phyloP scores from a whole-genome alignment of 2,888 invertebrate genomes.

The Dendrolimus houi region DNA sequence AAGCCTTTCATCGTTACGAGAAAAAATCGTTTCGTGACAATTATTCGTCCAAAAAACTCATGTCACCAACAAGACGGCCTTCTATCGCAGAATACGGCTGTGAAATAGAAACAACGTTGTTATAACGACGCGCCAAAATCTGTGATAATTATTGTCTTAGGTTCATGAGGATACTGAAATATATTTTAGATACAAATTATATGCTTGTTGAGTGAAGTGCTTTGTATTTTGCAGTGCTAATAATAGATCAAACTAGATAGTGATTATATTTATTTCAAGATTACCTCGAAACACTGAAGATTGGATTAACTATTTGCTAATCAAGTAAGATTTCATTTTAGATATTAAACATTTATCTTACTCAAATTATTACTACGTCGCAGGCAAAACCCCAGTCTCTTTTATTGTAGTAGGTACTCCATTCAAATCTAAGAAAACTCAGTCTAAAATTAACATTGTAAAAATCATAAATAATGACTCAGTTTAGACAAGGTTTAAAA shows the following conservation, averaged over 20 bases:
- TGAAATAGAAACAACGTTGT: slow-evolving; percentile 34
- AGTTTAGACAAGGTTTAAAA: too few species aligned
- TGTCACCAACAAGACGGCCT: slow-evolving; percentile 33
- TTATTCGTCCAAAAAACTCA: slow-evolving; percentile 43
- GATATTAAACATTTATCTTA: background rate
- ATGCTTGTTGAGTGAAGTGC: slow-evolving; percentile 58
- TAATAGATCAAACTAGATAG: slow-evolving; percentile 31
- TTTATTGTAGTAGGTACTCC: too few species aligned
- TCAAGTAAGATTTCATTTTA: slow-evolving; percentile 8
- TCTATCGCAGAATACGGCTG: slow-evolving; percentile 26
- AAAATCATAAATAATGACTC: too few species aligned
- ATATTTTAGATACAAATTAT: slow-evolving; percentile 41
- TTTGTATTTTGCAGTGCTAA: slow-evolving; percentile 38
- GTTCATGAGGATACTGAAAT: slow-evolving; percentile 56
- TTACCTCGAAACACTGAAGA: slow-evolving; percentile 10
- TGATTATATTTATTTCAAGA: slow-evolving; percentile 16
- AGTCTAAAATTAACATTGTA: too few species aligned
- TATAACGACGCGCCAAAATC: slow-evolving; percentile 60
- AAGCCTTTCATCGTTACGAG: slow-evolving; percentile 53
- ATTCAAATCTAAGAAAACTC: too few species aligned
- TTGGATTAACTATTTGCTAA: slow-evolving; percentile 10
- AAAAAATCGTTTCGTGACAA: slow-evolving; percentile 61
- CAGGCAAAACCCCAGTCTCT: too few species aligned
- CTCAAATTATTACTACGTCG: too few species aligned
- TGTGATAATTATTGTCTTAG: slow-evolving; percentile 55